Base-by-base conservation (phyloP, 2,113 vertebrate species). In the Alexandromys fortis region DNA sequence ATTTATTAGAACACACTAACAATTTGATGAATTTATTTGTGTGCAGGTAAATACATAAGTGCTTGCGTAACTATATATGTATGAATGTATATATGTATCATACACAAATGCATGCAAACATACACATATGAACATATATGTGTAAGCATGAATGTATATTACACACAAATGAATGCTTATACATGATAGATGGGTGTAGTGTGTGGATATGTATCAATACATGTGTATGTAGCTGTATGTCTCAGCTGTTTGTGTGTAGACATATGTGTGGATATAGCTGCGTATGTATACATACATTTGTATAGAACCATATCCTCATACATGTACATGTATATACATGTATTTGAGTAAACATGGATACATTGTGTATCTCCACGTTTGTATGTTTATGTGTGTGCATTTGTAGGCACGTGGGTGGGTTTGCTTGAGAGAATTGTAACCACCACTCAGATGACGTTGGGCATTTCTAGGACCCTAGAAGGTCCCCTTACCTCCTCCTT, bases 21-120 rank as follows among this genome's bases (percentile, higher is more conserved):
- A 82, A 76, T 55, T 70, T 90, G 26, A 65, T 87, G 63, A 70
- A 83, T 78, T 73, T 63, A 77, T 77, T 77, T 94, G 16, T 90
- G n/a, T 45, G 58, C 24, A 10, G 49, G 22, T n/a, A 21, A 68
- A 68, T 78, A 14, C 55, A 7, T 35, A 21, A 72, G 75, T 89
- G 22, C 16, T 24, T 89, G 13, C 3, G 7, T 30, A 35, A 22
- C 11, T 35, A 22, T 30, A 30, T 47, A 5, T 73, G 17, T 38
- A 28, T 76, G 38, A 76, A 76, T 26, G 17, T 42, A n/a, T 67
- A 24, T 38, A 21, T 30, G 33, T 26, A 12, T 21, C n/a, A 1
- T 22, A 8, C 58, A 16, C 33, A 61, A 33, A 92, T 33, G 38
- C 47, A 38, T 85, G 10, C 21, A 30, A 6, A 75, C n/a, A 45